Evolutionary conservation across 2,797 vertebrate species (phyloP).

Genomic region (Sebastes cheni): DNA sequence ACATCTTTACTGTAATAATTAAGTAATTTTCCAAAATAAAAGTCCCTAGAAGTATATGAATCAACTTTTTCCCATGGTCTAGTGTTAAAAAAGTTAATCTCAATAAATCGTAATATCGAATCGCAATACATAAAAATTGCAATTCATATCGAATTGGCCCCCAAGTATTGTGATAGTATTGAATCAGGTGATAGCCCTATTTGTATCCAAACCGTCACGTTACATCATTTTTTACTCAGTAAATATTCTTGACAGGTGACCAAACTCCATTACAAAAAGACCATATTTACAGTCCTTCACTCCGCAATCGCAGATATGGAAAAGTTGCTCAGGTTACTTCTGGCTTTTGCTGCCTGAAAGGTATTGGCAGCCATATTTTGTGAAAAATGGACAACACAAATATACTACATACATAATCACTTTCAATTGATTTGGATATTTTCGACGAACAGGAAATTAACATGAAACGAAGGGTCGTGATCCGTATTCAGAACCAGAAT

Average conservation of each 20-base stretch:
- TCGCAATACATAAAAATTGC: too few relatives aligned
- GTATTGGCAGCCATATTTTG: neutral
- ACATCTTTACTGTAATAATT: too few relatives aligned
- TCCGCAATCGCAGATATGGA: neutral
- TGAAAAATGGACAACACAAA: too few relatives aligned
- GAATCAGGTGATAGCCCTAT: too few relatives aligned
- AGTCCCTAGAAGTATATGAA: too few relatives aligned
- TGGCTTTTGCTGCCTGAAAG: neutral
- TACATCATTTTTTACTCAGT: neutral
- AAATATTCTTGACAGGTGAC: neutral
- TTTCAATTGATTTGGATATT: slow-evolving; percentile 4
- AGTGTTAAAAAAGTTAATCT: too few relatives aligned
- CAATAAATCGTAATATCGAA: too few relatives aligned
- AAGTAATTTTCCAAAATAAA: too few relatives aligned
- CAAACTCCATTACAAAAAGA: neutral
- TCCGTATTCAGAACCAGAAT: slow-evolving; percentile 11
- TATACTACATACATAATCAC: neutral
- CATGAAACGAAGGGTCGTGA: neutral
- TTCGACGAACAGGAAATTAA: neutral
- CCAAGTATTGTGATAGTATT: too few relatives aligned
- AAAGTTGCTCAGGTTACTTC: neutral
- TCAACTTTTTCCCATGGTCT: too few relatives aligned
- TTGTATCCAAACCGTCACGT: neutral
- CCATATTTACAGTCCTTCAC: neutral
- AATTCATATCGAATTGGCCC: too few relatives aligned